Conservation (phyloP, 2,797 vertebrate species). For the Catamblyrhynchus diadema region DNA sequence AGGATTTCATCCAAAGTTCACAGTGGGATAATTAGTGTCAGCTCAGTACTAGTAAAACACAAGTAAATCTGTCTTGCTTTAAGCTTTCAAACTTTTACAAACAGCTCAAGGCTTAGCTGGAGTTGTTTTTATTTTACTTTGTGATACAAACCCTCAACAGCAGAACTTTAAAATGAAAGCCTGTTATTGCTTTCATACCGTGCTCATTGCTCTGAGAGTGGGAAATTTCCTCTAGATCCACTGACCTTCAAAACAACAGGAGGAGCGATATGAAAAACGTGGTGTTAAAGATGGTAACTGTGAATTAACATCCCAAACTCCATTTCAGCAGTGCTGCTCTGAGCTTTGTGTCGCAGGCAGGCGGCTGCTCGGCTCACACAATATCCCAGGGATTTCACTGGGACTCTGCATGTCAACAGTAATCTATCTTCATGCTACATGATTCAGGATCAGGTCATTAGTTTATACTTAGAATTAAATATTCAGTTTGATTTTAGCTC, state of each 20-base stretch:
- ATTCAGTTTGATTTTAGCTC: conserved; percentile 58
- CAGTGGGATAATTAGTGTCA: conserved; percentile 10
- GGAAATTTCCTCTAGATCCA: not conserved
- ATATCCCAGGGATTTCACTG: conserved; percentile 49
- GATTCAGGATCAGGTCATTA: conserved; percentile 58
- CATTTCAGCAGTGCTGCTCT: not conserved
- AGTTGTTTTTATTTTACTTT: not conserved
- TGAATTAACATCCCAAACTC: conserved; percentile 15
- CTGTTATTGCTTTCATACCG: not conserved
- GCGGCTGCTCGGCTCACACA: conserved; percentile 10
- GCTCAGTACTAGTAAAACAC: not conserved
- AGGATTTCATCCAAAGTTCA: conserved; percentile 38
- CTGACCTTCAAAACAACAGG: conserved; percentile 34
- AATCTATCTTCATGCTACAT: conserved; percentile 51
- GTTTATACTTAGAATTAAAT: conserved; percentile 60
- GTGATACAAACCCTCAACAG: not conserved
- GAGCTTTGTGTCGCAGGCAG: not conserved
- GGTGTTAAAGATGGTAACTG: conserved; percentile 10
- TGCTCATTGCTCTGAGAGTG: not conserved
- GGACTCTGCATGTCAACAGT: conserved; percentile 50
- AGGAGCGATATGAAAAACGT: not conserved
- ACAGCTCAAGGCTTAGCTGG: not conserved
- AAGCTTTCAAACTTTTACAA: not conserved
- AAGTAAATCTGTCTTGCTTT: not conserved
- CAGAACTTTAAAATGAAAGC: not conserved